phyloP scores from a whole-genome alignment of 2,113 vertebrate species.

The Anhinga rufa region DNA sequence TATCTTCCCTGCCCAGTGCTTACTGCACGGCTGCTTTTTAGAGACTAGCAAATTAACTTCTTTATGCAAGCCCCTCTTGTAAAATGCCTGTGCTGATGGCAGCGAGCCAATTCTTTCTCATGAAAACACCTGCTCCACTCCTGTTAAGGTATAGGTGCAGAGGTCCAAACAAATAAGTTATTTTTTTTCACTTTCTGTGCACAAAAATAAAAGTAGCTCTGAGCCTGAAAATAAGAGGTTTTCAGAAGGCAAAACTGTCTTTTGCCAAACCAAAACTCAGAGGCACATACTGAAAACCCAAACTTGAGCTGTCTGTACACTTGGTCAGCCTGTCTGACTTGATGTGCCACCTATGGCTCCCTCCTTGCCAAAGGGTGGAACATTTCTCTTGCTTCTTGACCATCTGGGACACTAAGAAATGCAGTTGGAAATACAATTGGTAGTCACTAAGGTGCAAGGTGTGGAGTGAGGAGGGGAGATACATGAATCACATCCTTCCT shows the following conservation, averaged over 20 bases:
- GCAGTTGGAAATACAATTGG: neutral
- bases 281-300: neutral
- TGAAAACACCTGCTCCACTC: neutral
- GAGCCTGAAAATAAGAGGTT: neutral
- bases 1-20: conserved; percentile 46
- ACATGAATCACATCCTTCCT: neutral
- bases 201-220: neutral
- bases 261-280: neutral
- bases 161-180: neutral
- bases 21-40: conserved; percentile 19
- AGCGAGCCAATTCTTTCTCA: neutral
- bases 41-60: conserved; percentile 44
- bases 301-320: neutral
- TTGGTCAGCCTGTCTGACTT: neutral
- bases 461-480: neutral
- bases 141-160: neutral
- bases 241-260: neutral
- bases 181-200: neutral
- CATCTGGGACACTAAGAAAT: neutral
- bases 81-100: neutral
- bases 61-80: neutral
- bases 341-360: neutral
- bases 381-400: neutral
- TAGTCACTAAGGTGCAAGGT: neutral
- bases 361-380: neutral